A percentile compares a stretch with the other conserved stretches of the same genome.
Evolutionary conservation across 1,140 invertebrate species (phyloP).

Genomic region (Panagrolaimus sp.): DNA sequence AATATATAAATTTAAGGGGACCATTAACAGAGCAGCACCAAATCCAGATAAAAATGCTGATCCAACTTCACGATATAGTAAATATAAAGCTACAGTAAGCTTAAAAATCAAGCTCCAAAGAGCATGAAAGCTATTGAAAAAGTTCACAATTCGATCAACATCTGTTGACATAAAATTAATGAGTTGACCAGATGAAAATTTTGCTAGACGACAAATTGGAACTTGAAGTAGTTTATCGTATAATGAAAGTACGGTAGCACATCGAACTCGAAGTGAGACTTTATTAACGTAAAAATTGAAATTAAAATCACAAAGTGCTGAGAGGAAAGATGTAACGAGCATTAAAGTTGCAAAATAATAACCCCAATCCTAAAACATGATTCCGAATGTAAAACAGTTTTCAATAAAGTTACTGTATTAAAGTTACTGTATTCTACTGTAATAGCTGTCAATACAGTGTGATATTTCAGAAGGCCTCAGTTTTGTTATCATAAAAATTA

Average conservation of each 20-base stretch:
- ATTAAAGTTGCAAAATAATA: constrained; percentile 42
- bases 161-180: constrained; percentile 96
- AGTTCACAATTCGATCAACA: constrained; percentile 85
- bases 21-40: constrained; percentile 76
- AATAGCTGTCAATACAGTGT: no score
- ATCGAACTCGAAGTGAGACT: constrained; percentile 76
- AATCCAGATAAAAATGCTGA: constrained; percentile 83
- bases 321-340: constrained; percentile 62
- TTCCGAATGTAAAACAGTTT: neutral
- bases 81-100: constrained; percentile 61
- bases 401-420: constrained; percentile 69
- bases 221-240: constrained; percentile 73
- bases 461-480: no score
- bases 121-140: constrained; percentile 88
- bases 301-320: constrained; percentile 75
- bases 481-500: no score
- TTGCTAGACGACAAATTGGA: constrained; percentile 47
- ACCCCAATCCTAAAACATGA: constrained; percentile 27
- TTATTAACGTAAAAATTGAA: constrained; percentile 81
- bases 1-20: constrained; percentile 86
- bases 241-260: constrained; percentile 75
- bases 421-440: no score
- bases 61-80: constrained; percentile 68
- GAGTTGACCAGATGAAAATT: constrained; percentile 61
- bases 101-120: constrained; percentile 93